These are phyloP conservation scores for Xanthia togata DNA, from an alignment of 2,888 invertebrate species.

Conservation along the genomic window DNA sequence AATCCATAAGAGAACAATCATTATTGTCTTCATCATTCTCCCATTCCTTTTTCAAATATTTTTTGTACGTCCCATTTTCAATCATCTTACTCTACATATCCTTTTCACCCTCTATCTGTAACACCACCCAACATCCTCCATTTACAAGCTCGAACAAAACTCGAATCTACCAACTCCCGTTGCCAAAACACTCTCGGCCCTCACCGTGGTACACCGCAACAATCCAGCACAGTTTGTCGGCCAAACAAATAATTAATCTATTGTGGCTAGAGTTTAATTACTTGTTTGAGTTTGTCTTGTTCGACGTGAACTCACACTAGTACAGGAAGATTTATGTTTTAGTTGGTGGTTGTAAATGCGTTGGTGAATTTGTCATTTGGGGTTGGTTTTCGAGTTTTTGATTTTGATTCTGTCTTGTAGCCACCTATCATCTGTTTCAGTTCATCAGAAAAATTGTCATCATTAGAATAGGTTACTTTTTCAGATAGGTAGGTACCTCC, in stretches of 20 bases:
- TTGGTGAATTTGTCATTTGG: constrained; percentile 1
- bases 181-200: constrained; percentile 43
- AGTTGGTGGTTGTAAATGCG: not conserved
- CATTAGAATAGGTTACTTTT: too few species aligned
- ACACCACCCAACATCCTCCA: not conserved
- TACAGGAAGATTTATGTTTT: constrained; percentile 22
- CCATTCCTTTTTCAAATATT: not conserved
- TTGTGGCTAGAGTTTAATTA: constrained; percentile 85
- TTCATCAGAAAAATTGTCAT: too few species aligned
- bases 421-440: too few species aligned
- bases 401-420: not conserved
- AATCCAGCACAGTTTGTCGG: constrained; percentile 80
- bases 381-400: not conserved
- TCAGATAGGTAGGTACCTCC: too few species aligned
- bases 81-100: not conserved
- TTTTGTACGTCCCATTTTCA: too few species aligned
- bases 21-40: not conserved
- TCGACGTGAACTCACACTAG: constrained; percentile 54
- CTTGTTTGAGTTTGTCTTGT: constrained; percentile 85
- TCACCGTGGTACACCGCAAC: constrained; percentile 64
- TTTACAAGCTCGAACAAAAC: constrained; percentile 45
- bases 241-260: constrained; percentile 88
- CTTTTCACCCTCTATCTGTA: not conserved
- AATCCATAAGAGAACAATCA: not conserved
- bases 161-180: constrained; percentile 22